Base-by-base conservation (phyloP, 2,113 vertebrate species). In the Cyphotilapia sp. region DNA sequence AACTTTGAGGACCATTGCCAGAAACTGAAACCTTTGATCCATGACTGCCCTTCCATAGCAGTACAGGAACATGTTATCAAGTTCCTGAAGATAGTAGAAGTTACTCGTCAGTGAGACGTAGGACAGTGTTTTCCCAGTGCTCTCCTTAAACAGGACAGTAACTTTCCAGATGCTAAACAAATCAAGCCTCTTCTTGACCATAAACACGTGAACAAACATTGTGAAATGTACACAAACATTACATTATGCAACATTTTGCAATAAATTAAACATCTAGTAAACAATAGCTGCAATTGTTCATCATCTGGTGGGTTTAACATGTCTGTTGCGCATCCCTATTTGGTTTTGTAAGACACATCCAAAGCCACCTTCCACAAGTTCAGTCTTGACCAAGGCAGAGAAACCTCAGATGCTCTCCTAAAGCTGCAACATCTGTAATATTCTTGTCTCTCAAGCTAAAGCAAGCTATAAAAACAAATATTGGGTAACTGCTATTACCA, bases 21-120 rank as follows among this genome's bases (percentile, higher is more conserved):
- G 51, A 80, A 71, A 53, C 35, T 40, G 19, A 80, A 86, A 92
- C 85, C 92, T 90, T 92, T 91, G 93, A 92, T 87, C 86, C n/a
- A 35, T 87, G 45, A 82, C 9, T 82, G 35, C 53, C n/a, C 80
- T 54, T 38, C 5, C 38, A 86, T 33, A 66, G 85, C 66, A 84
- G 85, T 45, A 12, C 47, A 53, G 51, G 81, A 91, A 93, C 89
- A 89, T 71, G 80, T 91, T 93, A 92, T 94, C 88, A 88, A 45
- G 54, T 54, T 84, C 38, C 6, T 47, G 40, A 63, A 90, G 86
- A 82, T 91, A 91, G 45, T 24, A 84, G 11, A 80, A 78, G 84
- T 74, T 87, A 90, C 27, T n/a, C 56, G 22, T 38, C 42, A 51
- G 53, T 54, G 22, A 83, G 29, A 86, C 29, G 3, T 27, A 83